Evolutionary conservation across 2,113 vertebrate genomes (phyloP).

Genomic region (Nannobrachium achirus): DNA sequence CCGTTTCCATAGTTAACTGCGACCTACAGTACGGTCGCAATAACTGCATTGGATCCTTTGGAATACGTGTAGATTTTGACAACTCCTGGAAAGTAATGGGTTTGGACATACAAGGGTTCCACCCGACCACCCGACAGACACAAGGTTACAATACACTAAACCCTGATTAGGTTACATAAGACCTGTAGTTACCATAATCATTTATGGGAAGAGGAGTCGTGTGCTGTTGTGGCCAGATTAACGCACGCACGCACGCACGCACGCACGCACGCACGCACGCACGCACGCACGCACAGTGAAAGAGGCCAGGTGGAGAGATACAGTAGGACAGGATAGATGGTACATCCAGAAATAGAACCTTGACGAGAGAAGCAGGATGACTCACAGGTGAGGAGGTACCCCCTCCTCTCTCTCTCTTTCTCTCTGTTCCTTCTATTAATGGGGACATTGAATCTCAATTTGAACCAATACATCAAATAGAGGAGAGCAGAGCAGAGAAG

Average conservation of each 20-base stretch:
- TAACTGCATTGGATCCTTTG: no score
- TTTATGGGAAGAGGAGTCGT: slow-evolving; percentile 16
- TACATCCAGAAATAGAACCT: slow-evolving; percentile 66
- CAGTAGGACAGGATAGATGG: slow-evolving; percentile 58
- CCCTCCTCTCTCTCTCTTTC: background rate
- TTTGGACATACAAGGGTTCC: no score
- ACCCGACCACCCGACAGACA: no score
- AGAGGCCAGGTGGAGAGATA: slow-evolving; percentile 29
- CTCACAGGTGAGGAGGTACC: slow-evolving; percentile 31
- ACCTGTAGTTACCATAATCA: slow-evolving; percentile 31
- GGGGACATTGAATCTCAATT: slow-evolving; percentile 39
- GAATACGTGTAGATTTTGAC: no score
- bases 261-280: slow-evolving; percentile 16
- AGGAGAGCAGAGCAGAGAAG: slow-evolving; percentile 29
- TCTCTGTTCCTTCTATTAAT: background rate
- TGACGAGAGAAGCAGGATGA: slow-evolving; percentile 51
- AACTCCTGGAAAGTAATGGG: no score
- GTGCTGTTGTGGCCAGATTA: slow-evolving; percentile 12
- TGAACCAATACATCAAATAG: slow-evolving; percentile 39
- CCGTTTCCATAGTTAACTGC: no score
- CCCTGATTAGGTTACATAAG: slow-evolving; percentile 19
- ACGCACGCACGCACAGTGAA: slow-evolving; percentile 22
- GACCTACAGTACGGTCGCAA: no score
- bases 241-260: slow-evolving; percentile 20
- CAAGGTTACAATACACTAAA: background rate